These are phyloP conservation scores for Crypturellus undulatus DNA, from an alignment of 2,113 vertebrate genomes.

Conservation along the genomic window DNA sequence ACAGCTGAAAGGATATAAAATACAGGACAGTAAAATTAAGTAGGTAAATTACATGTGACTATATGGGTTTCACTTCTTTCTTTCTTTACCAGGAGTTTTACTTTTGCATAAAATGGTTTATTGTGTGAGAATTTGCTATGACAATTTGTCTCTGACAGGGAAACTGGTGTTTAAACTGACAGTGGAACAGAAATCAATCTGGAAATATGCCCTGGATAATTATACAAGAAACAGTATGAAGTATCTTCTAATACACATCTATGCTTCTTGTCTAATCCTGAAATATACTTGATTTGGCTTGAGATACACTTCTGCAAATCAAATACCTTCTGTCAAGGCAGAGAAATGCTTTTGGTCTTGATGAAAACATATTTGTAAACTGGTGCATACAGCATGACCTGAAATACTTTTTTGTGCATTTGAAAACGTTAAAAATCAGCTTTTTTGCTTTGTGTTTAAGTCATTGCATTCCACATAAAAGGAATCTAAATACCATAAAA, in stretches of 20 bases:
- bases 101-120: not conserved
- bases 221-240: not conserved
- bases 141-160: not conserved
- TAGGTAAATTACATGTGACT: not conserved
- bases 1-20: not conserved
- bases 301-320: not conserved
- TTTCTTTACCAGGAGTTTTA: not conserved
- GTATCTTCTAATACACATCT: not conserved
- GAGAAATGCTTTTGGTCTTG: not conserved
- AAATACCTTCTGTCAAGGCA: fast-evolving
- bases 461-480: fast-evolving
- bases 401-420: not conserved
- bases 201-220: not conserved
- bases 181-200: not conserved
- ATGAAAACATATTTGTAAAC: not conserved
- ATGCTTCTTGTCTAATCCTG: not conserved
- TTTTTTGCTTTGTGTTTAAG: not conserved
- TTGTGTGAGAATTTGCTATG: not conserved
- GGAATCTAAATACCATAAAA: not conserved
- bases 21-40: fast-evolving
- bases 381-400: too few relatives aligned
- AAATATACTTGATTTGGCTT: not conserved
- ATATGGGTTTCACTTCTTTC: not conserved
- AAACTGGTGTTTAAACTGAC: not conserved
- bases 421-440: not conserved